Base-by-base conservation (phyloP, 1,140 invertebrate species). In the Nasonia vitripennis region DNA sequence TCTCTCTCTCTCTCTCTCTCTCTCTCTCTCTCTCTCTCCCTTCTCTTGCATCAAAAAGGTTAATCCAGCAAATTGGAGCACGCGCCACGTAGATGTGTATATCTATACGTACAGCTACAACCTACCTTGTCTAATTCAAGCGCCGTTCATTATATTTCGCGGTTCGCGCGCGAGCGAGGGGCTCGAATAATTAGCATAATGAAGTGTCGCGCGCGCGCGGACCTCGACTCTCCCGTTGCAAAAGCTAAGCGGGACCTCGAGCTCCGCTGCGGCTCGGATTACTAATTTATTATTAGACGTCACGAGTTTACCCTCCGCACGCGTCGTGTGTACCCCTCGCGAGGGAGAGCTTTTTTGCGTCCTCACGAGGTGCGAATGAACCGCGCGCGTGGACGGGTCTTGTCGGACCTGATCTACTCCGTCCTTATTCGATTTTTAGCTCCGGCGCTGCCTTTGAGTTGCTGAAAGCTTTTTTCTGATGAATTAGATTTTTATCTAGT, bases 131-230 rank as follows among this genome's bases (percentile, higher is more conserved):
- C 78, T 37, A n/a, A 27, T 87, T 81, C 41, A 23, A 14, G 20
- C 62, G 27, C 51, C 31, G 20, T 80, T 83, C 86, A 88, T 88
- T 86, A 41, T 68, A 86, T 88, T 62, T n/a, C 55, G 55, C 20
- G 17, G 55, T 83, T 71, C 70, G 37, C 86, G 75, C 55, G 34
- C 34, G 34, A 84, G 68, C 55, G 87, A 83, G 87, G 87, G 88
- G 88, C 88, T 90, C 87, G 88, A 90, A 90, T 89, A 90, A 91
- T 90, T 91, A 91, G 87, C 90, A 90, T 91, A 91, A 91, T 89
- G 88, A 91, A 89, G 87, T 71, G 68, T 20, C 17, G 34, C 34
- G 34, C 34, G 12, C 48, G 48, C 87, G 87, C n/a, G 86, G n/a
- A 81, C 83, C 37, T 78, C 34, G 75, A 45, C 41, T 14, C 81